phyloP scores from a whole-genome alignment of 37 sponge, comb jelly and placozoan species.

The Crambe crambe region DNA sequence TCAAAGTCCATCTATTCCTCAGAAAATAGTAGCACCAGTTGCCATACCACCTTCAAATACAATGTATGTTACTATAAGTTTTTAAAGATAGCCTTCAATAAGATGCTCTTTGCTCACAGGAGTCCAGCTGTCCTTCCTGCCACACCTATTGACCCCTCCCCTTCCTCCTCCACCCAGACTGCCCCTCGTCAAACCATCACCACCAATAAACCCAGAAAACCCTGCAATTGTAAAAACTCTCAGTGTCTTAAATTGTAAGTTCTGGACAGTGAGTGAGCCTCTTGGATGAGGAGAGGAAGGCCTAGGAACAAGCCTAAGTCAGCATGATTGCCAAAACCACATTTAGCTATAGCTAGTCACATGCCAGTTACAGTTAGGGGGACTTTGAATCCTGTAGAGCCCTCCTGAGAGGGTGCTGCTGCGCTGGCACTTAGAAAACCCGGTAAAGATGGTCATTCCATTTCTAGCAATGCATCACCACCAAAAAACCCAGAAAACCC shows the following conservation, averaged over 20 bases:
- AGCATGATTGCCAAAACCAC: background rate
- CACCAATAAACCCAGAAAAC: conserved; percentile 85
- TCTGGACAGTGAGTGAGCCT: background rate
- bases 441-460: no score
- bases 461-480: conserved; percentile 16
- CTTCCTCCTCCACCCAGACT: conserved; percentile 4
- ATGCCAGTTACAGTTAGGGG: background rate
- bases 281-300: background rate
- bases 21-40: conserved; percentile 32
- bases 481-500: conserved; percentile 88
- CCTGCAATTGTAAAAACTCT: conserved; percentile 95
- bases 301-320: no score
- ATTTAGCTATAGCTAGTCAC: background rate
- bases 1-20: conserved; percentile 5
- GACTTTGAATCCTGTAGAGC: no score
- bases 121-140: background rate
- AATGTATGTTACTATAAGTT: no score
- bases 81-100: no score
- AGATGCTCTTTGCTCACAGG: background rate
- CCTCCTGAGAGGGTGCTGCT: no score
- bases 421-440: no score
- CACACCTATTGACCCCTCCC: background rate
- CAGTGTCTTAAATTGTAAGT: conserved; percentile 95
- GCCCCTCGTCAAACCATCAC: conserved; percentile 13
- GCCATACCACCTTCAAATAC: conserved; percentile 27